Conservation (phyloP, 1,140 invertebrate genomes). For the Pseudomyrmex dendroicus region DNA sequence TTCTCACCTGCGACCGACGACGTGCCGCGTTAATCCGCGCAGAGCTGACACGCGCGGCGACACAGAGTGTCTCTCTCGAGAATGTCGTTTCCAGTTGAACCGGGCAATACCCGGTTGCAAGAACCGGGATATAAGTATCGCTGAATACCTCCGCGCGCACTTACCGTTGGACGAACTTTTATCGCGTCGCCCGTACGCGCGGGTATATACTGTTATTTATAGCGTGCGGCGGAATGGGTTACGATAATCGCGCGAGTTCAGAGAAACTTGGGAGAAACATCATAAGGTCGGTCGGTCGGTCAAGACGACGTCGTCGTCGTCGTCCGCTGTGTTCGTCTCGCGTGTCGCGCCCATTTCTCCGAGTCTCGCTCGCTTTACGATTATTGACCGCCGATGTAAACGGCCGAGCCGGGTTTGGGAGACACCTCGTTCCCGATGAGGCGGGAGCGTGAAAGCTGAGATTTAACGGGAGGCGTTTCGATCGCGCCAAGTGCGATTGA, state of each 20-base stretch:
- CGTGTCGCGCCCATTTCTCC: background rate
- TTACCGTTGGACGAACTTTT: conserved; percentile 47
- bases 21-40: too few relatives aligned
- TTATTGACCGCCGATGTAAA: conserved; percentile 39
- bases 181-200: conserved; percentile 30
- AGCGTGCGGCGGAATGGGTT: conserved; percentile 20
- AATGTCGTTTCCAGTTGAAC: conserved; percentile 45
- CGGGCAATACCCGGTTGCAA: conserved; percentile 15
- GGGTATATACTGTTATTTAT: conserved; percentile 13
- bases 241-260: conserved; percentile 34
- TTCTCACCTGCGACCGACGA: too few relatives aligned
- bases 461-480: too few relatives aligned
- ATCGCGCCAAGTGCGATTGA: too few relatives aligned
- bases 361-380: conserved; percentile 26
- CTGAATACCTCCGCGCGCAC: conserved; percentile 39
- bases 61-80: background rate
- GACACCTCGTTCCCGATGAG: too few relatives aligned
- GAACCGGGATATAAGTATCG: conserved; percentile 33
- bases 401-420: background rate
- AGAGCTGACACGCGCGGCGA: too few relatives aligned
- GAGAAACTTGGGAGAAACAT: conserved; percentile 12
- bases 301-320: background rate
- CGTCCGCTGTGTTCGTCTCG: background rate
- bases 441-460: too few relatives aligned
- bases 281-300: background rate